A percentile compares a stretch with the other conserved stretches of the same genome.
Conservation (phyloP, 2,888 invertebrate species). For the Heliconius erato region DNA sequence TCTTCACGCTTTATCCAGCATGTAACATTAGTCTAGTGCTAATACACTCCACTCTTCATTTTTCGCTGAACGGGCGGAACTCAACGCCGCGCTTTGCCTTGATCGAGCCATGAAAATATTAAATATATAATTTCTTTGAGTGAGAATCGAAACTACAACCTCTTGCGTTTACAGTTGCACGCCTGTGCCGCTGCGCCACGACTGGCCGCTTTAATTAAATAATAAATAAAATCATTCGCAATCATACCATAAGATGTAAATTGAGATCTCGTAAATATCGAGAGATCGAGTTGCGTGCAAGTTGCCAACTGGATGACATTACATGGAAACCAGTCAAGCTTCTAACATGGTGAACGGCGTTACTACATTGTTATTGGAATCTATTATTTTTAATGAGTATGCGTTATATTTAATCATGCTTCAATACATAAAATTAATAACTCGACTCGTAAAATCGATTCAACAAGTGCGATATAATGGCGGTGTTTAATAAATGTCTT, state of each 20-base stretch:
- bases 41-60: too few relatives aligned
- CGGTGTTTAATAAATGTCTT: slow-evolving; percentile 51
- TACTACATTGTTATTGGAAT: slow-evolving; percentile 37
- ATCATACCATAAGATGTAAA: slow-evolving; percentile 54
- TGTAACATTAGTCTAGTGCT: too few relatives aligned
- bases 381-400: slow-evolving; percentile 42
- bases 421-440: slow-evolving; percentile 46
- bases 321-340: slow-evolving; percentile 69
- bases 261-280: slow-evolving; percentile 58
- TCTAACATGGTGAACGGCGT: slow-evolving; percentile 54
- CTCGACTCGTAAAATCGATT: slow-evolving; percentile 41
- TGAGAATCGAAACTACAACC: too few relatives aligned
- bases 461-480: slow-evolving; percentile 45
- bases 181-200: too few relatives aligned
- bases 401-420: slow-evolving; percentile 43
- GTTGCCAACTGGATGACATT: slow-evolving; percentile 68
- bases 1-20: too few relatives aligned
- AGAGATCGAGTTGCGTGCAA: slow-evolving; percentile 68
- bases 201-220: not conserved
- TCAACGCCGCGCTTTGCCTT: too few relatives aligned
- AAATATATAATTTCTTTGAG: too few relatives aligned
- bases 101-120: too few relatives aligned
- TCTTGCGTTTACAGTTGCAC: too few relatives aligned
- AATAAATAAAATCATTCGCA: slow-evolving; percentile 31
- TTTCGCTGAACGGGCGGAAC: too few relatives aligned